Evolutionary conservation across 2,113 vertebrate genomes (phyloP).

Genomic region (Sorex fumeus): DNA sequence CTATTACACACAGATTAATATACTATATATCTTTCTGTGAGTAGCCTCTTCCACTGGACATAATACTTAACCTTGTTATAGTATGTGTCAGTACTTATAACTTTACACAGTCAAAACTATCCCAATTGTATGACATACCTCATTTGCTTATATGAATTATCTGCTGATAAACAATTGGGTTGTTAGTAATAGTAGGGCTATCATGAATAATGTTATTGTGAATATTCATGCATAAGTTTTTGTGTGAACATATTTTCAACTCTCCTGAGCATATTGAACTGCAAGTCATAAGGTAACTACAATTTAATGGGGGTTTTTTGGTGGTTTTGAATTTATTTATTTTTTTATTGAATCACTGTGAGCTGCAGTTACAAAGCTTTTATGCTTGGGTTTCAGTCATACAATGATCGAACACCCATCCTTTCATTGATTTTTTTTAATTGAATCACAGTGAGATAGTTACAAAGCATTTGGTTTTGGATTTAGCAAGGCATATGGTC

Average conservation of each 20-base stretch:
- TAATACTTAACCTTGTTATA: background rate
- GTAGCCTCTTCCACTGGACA: background rate
- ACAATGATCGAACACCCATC: no score
- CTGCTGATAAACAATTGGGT: background rate
- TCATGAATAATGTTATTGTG: conserved; percentile 18
- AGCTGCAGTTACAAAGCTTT: no score
- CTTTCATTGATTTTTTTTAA: no score
- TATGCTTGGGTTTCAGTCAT: no score
- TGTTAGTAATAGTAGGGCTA: conserved; percentile 13
- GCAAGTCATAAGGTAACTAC: background rate
- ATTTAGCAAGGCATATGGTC: background rate
- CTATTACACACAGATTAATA: conserved; percentile 38
- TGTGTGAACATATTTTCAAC: conserved; percentile 34
- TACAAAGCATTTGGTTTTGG: background rate
- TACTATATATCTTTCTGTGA: background rate
- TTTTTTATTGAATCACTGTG: no score
- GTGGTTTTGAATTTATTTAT: background rate
- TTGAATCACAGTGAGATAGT: no score
- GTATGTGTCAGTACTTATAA: background rate
- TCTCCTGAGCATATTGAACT: background rate
- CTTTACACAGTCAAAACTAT: background rate
- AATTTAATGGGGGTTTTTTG: conserved; percentile 2
- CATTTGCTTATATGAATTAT: background rate
- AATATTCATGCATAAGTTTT: conserved; percentile 10
- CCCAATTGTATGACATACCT: background rate